These are phyloP conservation scores for Ictalurus furcatus DNA, from an alignment of 2,113 vertebrate species.

Conservation along the genomic window DNA sequence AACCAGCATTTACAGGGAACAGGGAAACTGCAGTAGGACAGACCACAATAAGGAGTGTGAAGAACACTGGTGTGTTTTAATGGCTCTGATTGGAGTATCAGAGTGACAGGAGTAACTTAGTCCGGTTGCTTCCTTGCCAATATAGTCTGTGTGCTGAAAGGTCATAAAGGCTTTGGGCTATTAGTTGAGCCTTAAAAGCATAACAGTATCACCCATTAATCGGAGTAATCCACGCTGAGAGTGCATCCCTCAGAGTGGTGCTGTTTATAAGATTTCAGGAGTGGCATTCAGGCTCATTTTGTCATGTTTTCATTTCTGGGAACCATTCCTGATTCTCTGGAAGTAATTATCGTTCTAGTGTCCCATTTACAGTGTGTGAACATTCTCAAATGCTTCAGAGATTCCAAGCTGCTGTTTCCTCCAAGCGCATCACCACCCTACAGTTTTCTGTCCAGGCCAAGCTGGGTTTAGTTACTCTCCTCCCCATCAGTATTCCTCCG, in stretches of 20 bases:
- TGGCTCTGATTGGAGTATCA: not conserved
- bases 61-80: not conserved
- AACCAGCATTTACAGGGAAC: not conserved
- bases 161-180: not conserved
- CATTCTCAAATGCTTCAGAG: not conserved
- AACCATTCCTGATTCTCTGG: not conserved
- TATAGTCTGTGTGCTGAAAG: not conserved
- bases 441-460: not conserved
- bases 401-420: not conserved
- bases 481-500: conserved; percentile 9
- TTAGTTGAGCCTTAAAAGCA: not conserved
- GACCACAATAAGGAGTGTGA: not conserved
- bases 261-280: conserved; percentile 6
- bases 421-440: not conserved
- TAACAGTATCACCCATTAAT: not conserved
- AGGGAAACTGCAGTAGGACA: not conserved
- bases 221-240: not conserved
- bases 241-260: not conserved
- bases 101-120: not conserved
- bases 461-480: not conserved
- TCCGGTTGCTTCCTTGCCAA: not conserved
- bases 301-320: not conserved
- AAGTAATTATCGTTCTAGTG: not conserved
- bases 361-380: not conserved
- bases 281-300: not conserved